Base-by-base conservation (phyloP, 2,888 invertebrate genomes). In the Keiferia lycopersicella region DNA sequence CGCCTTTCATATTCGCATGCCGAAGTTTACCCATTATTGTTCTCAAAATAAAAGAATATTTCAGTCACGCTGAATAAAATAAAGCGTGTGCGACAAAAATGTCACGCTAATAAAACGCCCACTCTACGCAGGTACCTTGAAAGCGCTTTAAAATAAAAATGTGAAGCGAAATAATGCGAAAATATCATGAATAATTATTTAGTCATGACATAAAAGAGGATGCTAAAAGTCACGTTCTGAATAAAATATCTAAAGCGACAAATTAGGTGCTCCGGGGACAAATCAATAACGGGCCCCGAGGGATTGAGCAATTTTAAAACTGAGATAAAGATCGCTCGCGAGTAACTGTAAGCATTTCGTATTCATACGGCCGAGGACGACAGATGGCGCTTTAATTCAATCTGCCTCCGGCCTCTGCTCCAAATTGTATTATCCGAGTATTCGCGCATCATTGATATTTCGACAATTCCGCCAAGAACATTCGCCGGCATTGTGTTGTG, bases 371-470 rank as follows among this genome's bases (percentile, higher is more conserved):
- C 73, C 84, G 84, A 82, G 83, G 79, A 80, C 86, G 91, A 86
- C 91, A 91, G 91, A 91, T 91, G 91, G 86, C 85, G 81, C 85
- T 88, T 87, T 91, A 91, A 91, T 90, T 86, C 88, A 87, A 91
- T 90, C 81, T 82, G 88, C 88, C 91, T 86, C 85, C 82, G 87
- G 90, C 87, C 87, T 88, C 83, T 84, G 87, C 84, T 84, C 79
- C 84, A 90, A 92, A 92, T 91, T 88, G 81, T 82, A 88, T 91
- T 92, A 92, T 81, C 80, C 79, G 81, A 85, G 86, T 84, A 87
- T 90, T 90, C 92, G 87, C 88, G 90, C 90, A 89, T 91, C 91
- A 90, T 88, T 90, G 91, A 91, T 89, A 91, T 92, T 91, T 91
- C 86, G 86, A 87, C 87, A 83, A 86, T 86, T 88, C 82, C 70